phyloP scores from a whole-genome alignment of 1,140 invertebrate genomes.

The Mylabris phalerata region DNA sequence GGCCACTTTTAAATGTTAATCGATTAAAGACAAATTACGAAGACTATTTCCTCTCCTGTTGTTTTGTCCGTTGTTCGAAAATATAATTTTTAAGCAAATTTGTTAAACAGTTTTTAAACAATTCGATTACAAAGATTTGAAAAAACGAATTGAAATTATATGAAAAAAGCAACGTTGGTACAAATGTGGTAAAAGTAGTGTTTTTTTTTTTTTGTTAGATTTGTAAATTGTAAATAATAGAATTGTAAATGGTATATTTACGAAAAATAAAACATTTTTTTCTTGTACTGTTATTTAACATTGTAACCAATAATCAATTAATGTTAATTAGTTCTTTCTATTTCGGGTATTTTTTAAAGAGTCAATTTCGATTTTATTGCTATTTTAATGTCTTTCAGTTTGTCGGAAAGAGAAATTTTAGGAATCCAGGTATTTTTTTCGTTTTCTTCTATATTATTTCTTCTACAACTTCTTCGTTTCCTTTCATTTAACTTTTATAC shows the following conservation, averaged over 20 bases:
- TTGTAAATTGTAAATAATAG: conserved; percentile 29
- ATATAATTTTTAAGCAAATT: conserved; percentile 3
- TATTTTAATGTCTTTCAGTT: no score
- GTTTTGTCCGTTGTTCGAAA: neutral
- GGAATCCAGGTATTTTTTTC: no score
- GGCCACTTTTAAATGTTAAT: neutral
- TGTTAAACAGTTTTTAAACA: neutral
- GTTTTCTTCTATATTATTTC: no score
- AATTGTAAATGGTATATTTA: conserved; percentile 31
- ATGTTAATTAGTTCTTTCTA: no score
- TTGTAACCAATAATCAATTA: no score
- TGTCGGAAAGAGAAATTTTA: no score
- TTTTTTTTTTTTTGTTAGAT: conserved; percentile 29
- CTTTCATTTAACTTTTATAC: no score
- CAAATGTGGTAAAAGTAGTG: conserved; percentile 31
- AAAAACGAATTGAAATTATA: conserved; percentile 10
- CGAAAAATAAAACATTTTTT: conserved; percentile 23
- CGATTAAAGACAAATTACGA: neutral
- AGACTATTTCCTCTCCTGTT: neutral
- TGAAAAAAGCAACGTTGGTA: conserved; percentile 24
- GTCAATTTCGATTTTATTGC: no score
- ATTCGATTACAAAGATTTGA: conserved; percentile 4
- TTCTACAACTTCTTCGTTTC: no score
- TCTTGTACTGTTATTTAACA: neutral
- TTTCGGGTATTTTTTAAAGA: no score